Evolutionary conservation across 1,140 invertebrate species (phyloP).

Genomic region (Calosoma granatense): DNA sequence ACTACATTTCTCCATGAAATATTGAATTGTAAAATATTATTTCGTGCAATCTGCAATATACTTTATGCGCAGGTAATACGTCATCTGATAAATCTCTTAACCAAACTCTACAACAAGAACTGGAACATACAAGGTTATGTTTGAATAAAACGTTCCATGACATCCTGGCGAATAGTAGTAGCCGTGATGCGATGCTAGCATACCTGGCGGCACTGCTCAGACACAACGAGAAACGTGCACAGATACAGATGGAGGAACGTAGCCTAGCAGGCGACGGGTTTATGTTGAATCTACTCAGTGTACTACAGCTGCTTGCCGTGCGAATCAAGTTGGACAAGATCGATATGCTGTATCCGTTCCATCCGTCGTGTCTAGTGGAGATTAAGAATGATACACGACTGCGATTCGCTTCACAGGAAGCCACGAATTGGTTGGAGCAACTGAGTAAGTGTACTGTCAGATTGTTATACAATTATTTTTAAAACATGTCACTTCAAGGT

Average conservation of each 20-base stretch:
- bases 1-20: too few relatives aligned
- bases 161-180: constrained; percentile 66
- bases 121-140: constrained; percentile 47
- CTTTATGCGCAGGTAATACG: constrained; percentile 15
- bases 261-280: constrained; percentile 84
- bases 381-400: constrained; percentile 79
- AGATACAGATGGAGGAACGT: constrained; percentile 80
- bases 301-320: constrained; percentile 77
- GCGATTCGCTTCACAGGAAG: constrained; percentile 69
- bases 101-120: constrained; percentile 54
- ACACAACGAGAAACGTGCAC: constrained; percentile 77
- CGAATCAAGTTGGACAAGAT: constrained; percentile 80
- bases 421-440: constrained; percentile 55
- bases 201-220: constrained; percentile 68
- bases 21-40: too few relatives aligned
- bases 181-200: constrained; percentile 61
- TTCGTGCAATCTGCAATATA: too few relatives aligned
- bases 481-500: too few relatives aligned
- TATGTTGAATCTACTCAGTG: constrained; percentile 85
- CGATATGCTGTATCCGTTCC: constrained; percentile 79
- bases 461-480: constrained; percentile 1
- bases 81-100: constrained; percentile 47
- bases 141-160: constrained; percentile 50
- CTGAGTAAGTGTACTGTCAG: constrained; percentile 19
- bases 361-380: constrained; percentile 63